Evolutionary conservation across 2,797 vertebrate species (phyloP).

Genomic region (Cephalopachus bancanus): DNA sequence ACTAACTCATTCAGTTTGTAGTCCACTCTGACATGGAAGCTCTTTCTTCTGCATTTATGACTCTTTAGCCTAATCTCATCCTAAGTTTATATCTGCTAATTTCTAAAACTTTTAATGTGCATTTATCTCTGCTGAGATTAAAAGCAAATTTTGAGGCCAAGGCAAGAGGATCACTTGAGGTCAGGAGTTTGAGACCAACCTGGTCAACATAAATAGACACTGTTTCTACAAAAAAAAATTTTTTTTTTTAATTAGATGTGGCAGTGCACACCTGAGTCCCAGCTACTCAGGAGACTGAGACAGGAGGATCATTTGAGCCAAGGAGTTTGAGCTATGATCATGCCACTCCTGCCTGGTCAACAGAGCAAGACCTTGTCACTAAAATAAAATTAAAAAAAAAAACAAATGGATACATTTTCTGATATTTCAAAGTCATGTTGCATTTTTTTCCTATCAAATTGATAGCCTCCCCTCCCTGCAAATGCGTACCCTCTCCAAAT

Average conservation of each 20-base stretch:
- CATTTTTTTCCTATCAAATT: background rate
- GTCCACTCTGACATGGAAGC: background rate
- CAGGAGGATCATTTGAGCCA: too few relatives aligned
- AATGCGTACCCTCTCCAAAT: background rate
- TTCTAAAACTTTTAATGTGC: background rate
- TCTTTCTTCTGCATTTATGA: background rate
- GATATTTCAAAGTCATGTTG: background rate
- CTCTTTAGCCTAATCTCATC: background rate
- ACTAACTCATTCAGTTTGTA: background rate
- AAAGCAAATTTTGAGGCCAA: constrained; percentile 2
- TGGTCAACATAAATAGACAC: too few relatives aligned
- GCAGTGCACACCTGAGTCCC: too few relatives aligned
- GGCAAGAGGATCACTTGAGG: too few relatives aligned
- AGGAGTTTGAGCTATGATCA: too few relatives aligned
- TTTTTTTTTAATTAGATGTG: too few relatives aligned
- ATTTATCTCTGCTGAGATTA: background rate
- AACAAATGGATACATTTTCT: background rate
- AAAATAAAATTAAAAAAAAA: too few relatives aligned
- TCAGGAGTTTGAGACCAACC: too few relatives aligned
- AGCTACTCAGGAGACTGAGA: too few relatives aligned
- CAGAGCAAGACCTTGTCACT: too few relatives aligned
- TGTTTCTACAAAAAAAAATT: too few relatives aligned
- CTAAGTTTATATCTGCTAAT: background rate
- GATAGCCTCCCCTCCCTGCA: background rate
- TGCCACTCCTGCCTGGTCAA: too few relatives aligned